Evolutionary conservation across 2,797 vertebrate species (phyloP).

Genomic region (Labeo calbasu): DNA sequence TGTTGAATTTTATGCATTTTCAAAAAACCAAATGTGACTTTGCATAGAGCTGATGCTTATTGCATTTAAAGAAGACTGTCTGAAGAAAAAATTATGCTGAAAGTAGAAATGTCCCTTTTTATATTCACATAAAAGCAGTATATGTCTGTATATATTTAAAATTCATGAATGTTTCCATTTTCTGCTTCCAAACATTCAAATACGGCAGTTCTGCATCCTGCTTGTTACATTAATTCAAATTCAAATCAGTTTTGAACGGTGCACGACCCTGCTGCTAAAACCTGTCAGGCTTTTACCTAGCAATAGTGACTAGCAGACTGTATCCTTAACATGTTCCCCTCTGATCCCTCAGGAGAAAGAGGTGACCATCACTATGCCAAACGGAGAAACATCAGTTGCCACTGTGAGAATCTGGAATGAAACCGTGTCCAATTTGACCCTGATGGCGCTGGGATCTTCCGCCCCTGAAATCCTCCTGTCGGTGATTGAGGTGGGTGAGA

Average conservation of each 20-base stretch:
- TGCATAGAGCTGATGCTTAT: too few relatives aligned
- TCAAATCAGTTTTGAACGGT: neutral
- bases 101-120: neutral
- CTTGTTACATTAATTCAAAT: neutral
- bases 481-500: constrained; percentile 86
- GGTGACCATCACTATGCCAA: constrained; percentile 91
- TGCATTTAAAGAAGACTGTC: neutral
- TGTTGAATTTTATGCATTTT: too few relatives aligned
- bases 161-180: neutral
- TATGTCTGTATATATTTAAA: too few relatives aligned
- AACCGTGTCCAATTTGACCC: constrained; percentile 94
- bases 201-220: neutral
- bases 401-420: constrained; percentile 91
- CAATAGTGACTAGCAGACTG: neutral
- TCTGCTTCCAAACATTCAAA: neutral
- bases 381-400: constrained; percentile 88
- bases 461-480: constrained; percentile 95
- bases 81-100: neutral
- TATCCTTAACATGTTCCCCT: neutral
- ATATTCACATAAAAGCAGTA: too few relatives aligned
- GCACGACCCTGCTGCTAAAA: neutral
- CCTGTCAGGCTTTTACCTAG: neutral
- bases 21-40: too few relatives aligned
- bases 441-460: constrained; percentile 94
- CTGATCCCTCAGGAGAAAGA: constrained; percentile 84